phyloP scores from a whole-genome alignment of 2,113 vertebrate species.

The Tonatia bakeri region DNA sequence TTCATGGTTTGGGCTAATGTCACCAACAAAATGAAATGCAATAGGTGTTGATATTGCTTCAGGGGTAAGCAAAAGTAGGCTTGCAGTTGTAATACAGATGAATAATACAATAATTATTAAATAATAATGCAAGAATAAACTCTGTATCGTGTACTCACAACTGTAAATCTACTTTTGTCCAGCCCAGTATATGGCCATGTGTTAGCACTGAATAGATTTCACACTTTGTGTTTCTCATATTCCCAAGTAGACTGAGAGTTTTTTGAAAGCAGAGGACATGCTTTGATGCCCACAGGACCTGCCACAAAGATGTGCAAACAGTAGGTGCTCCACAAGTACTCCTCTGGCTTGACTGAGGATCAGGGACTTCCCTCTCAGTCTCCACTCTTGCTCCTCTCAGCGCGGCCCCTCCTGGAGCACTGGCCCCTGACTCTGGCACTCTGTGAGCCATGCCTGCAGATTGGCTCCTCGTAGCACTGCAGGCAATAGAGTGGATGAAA shows the following conservation, averaged over 20 bases:
- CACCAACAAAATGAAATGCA: neutral
- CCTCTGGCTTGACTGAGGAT: neutral
- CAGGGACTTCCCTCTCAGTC: neutral
- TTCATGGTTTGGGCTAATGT: neutral
- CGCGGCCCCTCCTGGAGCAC: accelerated
- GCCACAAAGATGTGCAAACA: neutral
- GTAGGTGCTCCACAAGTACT: neutral
- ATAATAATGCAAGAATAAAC: neutral
- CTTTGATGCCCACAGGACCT: neutral
- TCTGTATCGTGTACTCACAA: neutral
- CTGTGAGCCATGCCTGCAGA: neutral
- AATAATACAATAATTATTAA: neutral
- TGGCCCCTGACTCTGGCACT: neutral
- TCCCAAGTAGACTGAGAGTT: neutral
- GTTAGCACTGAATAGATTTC: neutral
- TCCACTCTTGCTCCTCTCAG: neutral
- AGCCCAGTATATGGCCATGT: neutral
- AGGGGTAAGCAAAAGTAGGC: neutral
- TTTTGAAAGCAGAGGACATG: neutral
- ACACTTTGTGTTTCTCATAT: neutral
- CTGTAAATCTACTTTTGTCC: neutral
- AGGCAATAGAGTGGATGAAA: neutral
- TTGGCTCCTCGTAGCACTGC: neutral
- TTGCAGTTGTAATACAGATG: neutral
- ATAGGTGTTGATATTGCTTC: neutral